These are phyloP conservation scores for Lagocephalus sceleratus DNA, from an alignment of 2,797 vertebrate species.

Conservation along the genomic window DNA sequence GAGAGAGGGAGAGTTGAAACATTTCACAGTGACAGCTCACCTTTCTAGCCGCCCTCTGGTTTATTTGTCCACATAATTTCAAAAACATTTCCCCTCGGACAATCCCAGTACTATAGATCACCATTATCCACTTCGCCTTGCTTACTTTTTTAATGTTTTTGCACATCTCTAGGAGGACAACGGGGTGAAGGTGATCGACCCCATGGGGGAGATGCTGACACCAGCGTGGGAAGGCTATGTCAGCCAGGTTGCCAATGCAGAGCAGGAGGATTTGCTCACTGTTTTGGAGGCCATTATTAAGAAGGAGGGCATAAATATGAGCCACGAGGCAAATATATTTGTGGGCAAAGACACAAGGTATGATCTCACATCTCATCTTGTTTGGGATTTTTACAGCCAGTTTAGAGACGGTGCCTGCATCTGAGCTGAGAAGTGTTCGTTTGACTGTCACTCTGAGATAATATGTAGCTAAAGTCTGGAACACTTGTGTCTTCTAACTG, in stretches of 20 bases:
- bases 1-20: neutral
- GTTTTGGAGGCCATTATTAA: conserved; percentile 77
- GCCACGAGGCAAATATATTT: conserved; percentile 77
- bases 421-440: no score
- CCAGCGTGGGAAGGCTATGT: conserved; percentile 88
- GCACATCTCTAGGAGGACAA: conserved; percentile 84
- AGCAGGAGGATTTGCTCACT: conserved; percentile 76
- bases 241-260: conserved; percentile 86
- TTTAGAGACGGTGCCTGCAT: neutral
- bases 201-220: conserved; percentile 93
- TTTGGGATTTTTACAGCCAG: neutral
- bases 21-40: no score
- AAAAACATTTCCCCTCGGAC: no score
- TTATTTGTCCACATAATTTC: no score
- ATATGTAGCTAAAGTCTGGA: neutral
- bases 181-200: conserved; percentile 92
- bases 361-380: neutral
- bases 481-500: conserved; percentile 16
- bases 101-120: no score
- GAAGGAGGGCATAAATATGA: conserved; percentile 80
- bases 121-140: no score
- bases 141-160: neutral
- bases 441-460: neutral
- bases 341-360: conserved; percentile 94
- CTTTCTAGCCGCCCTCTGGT: no score